A percentile compares a stretch with the other conserved stretches of the same genome.
Conservation (phyloP, 2,797 vertebrate species). For the Emydoidea blandingii region DNA sequence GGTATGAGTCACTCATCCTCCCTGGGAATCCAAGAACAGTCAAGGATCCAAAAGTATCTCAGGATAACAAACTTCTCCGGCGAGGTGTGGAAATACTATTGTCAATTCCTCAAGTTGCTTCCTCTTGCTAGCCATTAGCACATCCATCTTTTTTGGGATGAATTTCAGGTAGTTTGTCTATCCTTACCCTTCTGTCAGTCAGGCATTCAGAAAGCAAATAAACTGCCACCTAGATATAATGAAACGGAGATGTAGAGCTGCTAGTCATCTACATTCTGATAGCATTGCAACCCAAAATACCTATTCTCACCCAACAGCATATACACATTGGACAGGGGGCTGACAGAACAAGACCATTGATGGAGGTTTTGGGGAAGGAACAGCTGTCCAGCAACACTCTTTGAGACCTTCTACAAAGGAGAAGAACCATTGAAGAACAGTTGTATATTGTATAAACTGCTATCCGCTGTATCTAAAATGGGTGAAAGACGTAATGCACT, state of each 20-base stretch:
- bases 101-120: background rate
- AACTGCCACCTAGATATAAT: background rate
- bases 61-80: background rate
- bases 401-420: too few species aligned
- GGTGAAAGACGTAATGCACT: too few species aligned
- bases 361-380: background rate
- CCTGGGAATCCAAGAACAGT: background rate
- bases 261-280: background rate
- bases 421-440: too few species aligned
- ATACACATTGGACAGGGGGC: background rate
- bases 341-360: background rate
- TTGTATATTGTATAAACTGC: too few species aligned
- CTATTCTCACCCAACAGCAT: background rate
- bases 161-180: background rate
- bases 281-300: background rate
- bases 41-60: background rate
- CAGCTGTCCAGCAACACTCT: background rate
- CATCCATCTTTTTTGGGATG: background rate
- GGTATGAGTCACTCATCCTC: background rate
- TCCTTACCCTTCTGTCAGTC: background rate
- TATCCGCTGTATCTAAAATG: too few species aligned
- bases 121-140: background rate
- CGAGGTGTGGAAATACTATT: background rate
- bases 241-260: background rate
- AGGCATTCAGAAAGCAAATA: background rate